A percentile compares a stretch with the other conserved stretches of the same genome.
phyloP scores from a whole-genome alignment of 2,888 invertebrate genomes.

The Troides aeacus region DNA sequence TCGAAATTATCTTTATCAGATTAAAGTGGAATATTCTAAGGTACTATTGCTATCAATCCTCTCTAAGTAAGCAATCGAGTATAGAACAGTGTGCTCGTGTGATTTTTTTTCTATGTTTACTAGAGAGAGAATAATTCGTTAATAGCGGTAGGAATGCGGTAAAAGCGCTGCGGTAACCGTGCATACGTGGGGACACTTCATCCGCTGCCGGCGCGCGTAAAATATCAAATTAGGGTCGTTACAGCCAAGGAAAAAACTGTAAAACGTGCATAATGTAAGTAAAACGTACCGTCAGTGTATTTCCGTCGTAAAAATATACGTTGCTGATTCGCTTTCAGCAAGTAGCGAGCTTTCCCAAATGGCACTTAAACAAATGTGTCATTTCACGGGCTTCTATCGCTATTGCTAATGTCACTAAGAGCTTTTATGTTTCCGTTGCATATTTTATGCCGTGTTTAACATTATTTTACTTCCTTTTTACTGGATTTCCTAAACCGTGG shows the following conservation, averaged over 20 bases:
- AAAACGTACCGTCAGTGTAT: constrained; percentile 34
- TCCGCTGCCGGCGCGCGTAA: constrained; percentile 9
- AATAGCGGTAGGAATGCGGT: neutral
- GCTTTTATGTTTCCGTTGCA: constrained; percentile 46
- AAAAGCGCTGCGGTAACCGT: constrained; percentile 1
- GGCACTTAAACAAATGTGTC: constrained; percentile 54
- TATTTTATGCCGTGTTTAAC: constrained; percentile 49
- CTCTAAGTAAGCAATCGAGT: too few relatives aligned
- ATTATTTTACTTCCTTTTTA: constrained; percentile 50
- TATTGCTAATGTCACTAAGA: constrained; percentile 31
- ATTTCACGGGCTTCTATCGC: constrained; percentile 43
- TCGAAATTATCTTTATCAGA: too few relatives aligned
- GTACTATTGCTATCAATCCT: too few relatives aligned
- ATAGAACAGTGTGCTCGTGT: too few relatives aligned
- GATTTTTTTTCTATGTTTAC: too few relatives aligned
- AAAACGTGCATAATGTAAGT: constrained; percentile 29
- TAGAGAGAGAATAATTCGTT: neutral
- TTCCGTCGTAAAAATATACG: constrained; percentile 33
- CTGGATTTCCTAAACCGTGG: constrained; percentile 20
- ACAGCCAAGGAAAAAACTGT: constrained; percentile 21
- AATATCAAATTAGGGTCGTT: constrained; percentile 20
- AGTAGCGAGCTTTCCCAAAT: constrained; percentile 38
- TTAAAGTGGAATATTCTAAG: too few relatives aligned
- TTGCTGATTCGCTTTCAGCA: constrained; percentile 37
- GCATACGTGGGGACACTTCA: constrained; percentile 9